These are phyloP conservation scores for Pterocles burchelli DNA, from an alignment of 2,113 vertebrate genomes.

Conservation along the genomic window DNA sequence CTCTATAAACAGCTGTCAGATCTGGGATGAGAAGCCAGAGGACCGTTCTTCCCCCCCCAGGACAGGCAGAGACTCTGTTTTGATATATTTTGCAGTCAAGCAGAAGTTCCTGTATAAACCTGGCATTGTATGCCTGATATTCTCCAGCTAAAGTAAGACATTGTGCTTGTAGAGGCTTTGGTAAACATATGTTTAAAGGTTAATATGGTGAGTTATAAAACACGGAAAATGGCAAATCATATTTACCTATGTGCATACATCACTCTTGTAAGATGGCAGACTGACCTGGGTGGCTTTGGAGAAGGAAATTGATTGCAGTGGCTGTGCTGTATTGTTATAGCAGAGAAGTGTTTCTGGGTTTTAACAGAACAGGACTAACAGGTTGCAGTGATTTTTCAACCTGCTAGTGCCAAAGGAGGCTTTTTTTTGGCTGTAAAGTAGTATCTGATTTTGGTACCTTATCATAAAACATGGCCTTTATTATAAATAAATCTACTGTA, in stretches of 20 bases:
- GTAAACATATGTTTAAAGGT: not conserved
- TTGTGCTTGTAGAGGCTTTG: not conserved
- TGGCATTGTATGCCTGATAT: not conserved
- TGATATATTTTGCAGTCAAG: not conserved
- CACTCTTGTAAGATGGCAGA: not conserved
- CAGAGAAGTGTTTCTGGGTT: not conserved
- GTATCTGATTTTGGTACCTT: not conserved
- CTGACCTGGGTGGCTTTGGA: not conserved
- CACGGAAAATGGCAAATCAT: not conserved
- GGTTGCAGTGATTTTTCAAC: not conserved
- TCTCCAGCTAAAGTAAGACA: not conserved
- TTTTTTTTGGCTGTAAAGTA: not conserved
- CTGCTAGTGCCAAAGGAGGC: not conserved
- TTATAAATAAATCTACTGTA: not conserved
- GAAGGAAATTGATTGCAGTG: not conserved
- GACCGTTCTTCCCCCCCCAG: rapidly evolving
- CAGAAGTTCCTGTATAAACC: not conserved
- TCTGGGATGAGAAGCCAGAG: not conserved
- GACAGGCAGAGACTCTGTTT: not conserved
- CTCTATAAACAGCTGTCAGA: not conserved
- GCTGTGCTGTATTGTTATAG: not conserved
- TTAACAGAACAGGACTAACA: not conserved
- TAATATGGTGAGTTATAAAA: not conserved
- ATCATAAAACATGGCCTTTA: not conserved
- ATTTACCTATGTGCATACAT: not conserved